Evolutionary conservation across 2,797 vertebrate species (phyloP).

Genomic region (Varecia variegata): DNA sequence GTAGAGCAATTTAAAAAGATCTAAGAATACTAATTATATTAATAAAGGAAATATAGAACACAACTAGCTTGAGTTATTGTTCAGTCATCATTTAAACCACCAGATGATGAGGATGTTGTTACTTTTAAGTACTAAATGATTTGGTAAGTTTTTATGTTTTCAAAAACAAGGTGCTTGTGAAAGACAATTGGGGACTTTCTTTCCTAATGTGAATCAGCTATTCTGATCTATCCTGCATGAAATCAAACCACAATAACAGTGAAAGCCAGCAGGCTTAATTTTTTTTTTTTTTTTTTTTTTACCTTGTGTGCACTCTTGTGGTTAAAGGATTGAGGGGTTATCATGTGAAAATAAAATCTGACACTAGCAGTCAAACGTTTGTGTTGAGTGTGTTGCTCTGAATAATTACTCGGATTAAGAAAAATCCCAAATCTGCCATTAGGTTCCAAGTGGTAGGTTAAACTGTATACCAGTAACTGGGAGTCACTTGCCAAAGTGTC

Average conservation of each 20-base stretch:
- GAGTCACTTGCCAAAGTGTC: background rate
- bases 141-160: constrained; percentile 42
- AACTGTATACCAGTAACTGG: background rate
- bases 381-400: background rate
- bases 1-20: constrained; percentile 50
- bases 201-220: background rate
- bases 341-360: constrained; percentile 6
- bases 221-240: background rate
- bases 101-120: constrained; percentile 46
- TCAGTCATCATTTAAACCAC: constrained; percentile 54
- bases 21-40: constrained; percentile 60
- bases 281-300: background rate
- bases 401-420: background rate
- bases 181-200: background rate
- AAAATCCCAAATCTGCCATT: background rate
- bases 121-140: constrained; percentile 9
- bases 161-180: constrained; percentile 15
- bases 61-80: constrained; percentile 51
- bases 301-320: background rate
- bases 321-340: background rate
- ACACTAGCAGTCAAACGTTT: background rate
- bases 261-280: background rate
- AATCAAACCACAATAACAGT: background rate
- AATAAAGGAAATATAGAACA: constrained; percentile 49
- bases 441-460: background rate